Evolutionary conservation across 2,113 vertebrate species (phyloP).

Genomic region (Ophthalmolycus amberensis): DNA sequence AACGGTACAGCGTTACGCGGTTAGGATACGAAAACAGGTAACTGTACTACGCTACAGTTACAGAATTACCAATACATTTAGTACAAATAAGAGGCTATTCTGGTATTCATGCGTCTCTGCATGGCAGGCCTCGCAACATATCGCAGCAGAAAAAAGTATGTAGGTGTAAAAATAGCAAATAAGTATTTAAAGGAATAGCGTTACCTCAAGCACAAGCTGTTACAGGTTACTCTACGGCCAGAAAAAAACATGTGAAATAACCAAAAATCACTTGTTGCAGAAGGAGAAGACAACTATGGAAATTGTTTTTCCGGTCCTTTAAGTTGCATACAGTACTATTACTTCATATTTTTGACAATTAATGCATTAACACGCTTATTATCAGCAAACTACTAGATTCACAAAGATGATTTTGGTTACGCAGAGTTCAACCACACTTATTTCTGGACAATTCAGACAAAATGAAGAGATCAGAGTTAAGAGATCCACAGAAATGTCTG

Average conservation of each 20-base stretch:
- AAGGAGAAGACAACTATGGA: neutral
- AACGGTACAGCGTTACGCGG: accelerated
- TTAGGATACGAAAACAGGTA: neutral
- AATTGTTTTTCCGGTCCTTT: neutral
- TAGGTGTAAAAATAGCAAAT: too few relatives aligned
- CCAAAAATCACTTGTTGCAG: neutral
- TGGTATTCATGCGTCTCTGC: slow-evolving; percentile 14
- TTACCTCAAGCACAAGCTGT: neutral
- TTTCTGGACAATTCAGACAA: neutral
- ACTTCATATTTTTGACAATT: neutral
- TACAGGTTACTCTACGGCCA: neutral
- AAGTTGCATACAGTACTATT: neutral
- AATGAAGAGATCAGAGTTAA: neutral
- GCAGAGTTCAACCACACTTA: neutral
- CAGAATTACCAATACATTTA: neutral
- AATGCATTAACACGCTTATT: neutral
- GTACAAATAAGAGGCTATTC: neutral
- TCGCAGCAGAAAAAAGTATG: neutral
- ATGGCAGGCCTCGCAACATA: neutral
- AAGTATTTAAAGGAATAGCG: neutral
- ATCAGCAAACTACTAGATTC: neutral
- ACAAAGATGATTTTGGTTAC: neutral
- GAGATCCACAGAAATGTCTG: neutral
- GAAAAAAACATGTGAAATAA: neutral
- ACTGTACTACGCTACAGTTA: neutral